phyloP scores from a whole-genome alignment of 64 coral and sea anemone genomes.

The Pocillopora damicornis region DNA sequence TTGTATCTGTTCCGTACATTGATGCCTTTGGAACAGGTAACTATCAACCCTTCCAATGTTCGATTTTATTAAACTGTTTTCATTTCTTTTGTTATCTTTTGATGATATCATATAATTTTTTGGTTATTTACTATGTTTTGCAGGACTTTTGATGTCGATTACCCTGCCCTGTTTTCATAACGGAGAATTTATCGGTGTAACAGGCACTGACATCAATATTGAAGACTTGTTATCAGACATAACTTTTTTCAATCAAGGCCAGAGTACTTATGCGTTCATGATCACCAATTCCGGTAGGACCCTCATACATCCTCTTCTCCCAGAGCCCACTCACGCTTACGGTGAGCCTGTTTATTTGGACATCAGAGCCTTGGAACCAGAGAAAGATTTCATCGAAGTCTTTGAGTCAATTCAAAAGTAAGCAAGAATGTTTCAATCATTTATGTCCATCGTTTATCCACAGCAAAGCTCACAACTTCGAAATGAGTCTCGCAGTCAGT shows the following conservation, averaged over 20 bases:
- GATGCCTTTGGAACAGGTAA: conserved; percentile 31
- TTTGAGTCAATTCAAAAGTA: conserved; percentile 24
- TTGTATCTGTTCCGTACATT: conserved; percentile 20
- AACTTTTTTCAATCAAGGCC: conserved; percentile 67
- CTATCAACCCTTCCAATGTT: neutral
- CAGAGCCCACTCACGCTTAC: conserved; percentile 25
- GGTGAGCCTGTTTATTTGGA: conserved; percentile 48
- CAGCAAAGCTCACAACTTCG: neutral
- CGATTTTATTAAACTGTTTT: neutral
- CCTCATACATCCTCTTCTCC: conserved; percentile 60
- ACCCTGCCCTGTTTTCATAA: conserved; percentile 47
- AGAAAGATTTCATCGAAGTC: neutral
- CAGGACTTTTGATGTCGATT: conserved; percentile 49
- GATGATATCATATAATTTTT: neutral
- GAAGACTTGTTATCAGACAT: conserved; percentile 58
- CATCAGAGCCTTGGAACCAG: conserved; percentile 52
- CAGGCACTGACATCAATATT: conserved; percentile 48
- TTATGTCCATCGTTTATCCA: neutral
- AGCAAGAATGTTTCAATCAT: too few species aligned
- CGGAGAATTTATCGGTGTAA: conserved; percentile 54
- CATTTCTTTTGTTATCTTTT: neutral
- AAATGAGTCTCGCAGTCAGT: neutral
- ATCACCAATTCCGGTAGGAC: conserved; percentile 43
- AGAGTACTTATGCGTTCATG: conserved; percentile 57
- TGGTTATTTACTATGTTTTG: neutral